These are phyloP conservation scores for Dinothrombium tinctorium DNA, from an alignment of 1,140 invertebrate genomes.

Conservation along the genomic window DNA sequence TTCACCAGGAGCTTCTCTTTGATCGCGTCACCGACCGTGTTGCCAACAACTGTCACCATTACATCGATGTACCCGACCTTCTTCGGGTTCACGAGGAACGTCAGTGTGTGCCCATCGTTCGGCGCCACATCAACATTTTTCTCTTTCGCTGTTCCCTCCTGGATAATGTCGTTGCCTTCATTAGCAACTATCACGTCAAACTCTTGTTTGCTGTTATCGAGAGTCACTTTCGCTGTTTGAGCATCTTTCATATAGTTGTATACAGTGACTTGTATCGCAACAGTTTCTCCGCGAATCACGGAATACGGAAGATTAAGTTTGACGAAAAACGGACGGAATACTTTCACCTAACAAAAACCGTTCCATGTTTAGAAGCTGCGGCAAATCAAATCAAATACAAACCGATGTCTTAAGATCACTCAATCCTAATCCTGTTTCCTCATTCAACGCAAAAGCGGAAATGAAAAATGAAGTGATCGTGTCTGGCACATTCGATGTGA, in stretches of 20 bases:
- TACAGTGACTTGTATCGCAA: constrained; percentile 67
- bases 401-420: too few relatives aligned
- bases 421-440: too few relatives aligned
- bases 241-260: constrained; percentile 70
- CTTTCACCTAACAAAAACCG: constrained; percentile 34
- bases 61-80: constrained; percentile 49
- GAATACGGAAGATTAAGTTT: constrained; percentile 64
- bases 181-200: constrained; percentile 51
- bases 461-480: too few relatives aligned
- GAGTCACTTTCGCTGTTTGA: constrained; percentile 46
- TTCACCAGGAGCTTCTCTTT: constrained; percentile 43
- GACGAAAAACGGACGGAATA: constrained; percentile 70
- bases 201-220: constrained; percentile 48
- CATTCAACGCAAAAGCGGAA: too few relatives aligned
- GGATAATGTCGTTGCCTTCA: constrained; percentile 30
- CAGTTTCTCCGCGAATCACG: constrained; percentile 65
- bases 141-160: constrained; percentile 19
- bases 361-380: too few relatives aligned
- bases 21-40: constrained; percentile 35
- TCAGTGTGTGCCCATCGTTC: constrained; percentile 38
- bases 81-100: constrained; percentile 52
- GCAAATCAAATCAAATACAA: too few relatives aligned
- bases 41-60: constrained; percentile 30
- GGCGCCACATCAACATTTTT: constrained; percentile 37
- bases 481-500: too few relatives aligned